These are phyloP conservation scores for Echeneis naucrates DNA, from an alignment of 2,797 vertebrate species.

Conservation along the genomic window DNA sequence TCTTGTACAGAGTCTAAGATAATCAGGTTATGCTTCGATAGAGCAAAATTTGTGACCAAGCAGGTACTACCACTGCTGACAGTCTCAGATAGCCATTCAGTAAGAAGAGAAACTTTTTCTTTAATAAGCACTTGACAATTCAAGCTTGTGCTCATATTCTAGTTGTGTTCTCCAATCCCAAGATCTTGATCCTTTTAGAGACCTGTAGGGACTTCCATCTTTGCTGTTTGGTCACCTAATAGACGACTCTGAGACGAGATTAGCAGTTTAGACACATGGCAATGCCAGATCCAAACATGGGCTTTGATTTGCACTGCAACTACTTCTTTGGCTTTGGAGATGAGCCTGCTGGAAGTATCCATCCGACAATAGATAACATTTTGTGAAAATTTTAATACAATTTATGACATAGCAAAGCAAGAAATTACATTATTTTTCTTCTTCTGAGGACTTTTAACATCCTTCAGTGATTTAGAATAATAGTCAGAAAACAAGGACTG, in stretches of 20 bases:
- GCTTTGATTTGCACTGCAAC: constrained; percentile 14
- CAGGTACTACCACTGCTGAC: neutral
- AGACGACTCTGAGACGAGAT: constrained; percentile 5
- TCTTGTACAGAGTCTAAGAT: no score
- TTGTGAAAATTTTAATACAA: neutral
- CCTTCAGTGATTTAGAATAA: constrained; percentile 14
- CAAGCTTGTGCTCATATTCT: neutral
- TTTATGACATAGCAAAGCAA: neutral
- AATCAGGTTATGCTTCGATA: no score
- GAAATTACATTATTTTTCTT: neutral
- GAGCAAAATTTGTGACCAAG: neutral
- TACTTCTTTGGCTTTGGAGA: neutral
- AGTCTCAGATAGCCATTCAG: neutral
- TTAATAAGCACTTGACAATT: neutral
- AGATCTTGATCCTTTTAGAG: neutral
- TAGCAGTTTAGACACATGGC: constrained; percentile 3
- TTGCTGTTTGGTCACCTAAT: neutral
- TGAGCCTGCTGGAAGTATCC: neutral
- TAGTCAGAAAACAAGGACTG: neutral
- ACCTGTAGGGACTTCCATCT: neutral
- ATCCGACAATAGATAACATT: neutral
- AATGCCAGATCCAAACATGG: no score
- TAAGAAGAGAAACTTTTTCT: neutral
- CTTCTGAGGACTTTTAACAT: constrained; percentile 6
- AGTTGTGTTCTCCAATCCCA: neutral